Base-by-base conservation (phyloP, 2,797 vertebrate species). In the Paguma larvata region DNA sequence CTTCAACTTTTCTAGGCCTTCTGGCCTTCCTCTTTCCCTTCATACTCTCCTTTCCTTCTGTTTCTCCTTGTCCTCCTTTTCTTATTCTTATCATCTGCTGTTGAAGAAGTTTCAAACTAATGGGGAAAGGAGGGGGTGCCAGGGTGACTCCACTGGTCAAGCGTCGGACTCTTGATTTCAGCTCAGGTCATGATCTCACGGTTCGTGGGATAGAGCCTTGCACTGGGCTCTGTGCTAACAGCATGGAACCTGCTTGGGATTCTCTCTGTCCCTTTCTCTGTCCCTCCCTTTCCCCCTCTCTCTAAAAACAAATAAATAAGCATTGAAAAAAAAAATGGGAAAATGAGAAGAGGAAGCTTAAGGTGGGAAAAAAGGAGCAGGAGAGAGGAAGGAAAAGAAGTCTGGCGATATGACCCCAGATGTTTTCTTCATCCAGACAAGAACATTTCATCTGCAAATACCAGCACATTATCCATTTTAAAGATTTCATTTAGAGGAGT, bases 401-500 rank as follows among this genome's bases (percentile, higher is more conserved):
- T n/a, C 56, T 9, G 34, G 3, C 16, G 16, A 13, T 11, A 15
- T 0, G 6, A n/a, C 0, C 1, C 10, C 73, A 11, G 25, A 2
- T 0, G 8, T 14, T 79, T 77, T 67, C 34, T 75, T 48, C 18
- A 44, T 27, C 21, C 30, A 0, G 0, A 46, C 34, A 65, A 7
- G 25, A 70, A 56, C 62, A 59, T 16, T 65, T 56, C 70, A 62
- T 63, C 65, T 87, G 44, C 85, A 92, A 77, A 92, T 44, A 51
- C 67, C 32, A 48, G 51, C 79, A 56, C 46, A 56, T 53, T 65
- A 38, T 67, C 62, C 73, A 67, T n/a, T 65, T 85, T 67, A 18
- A 85, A 67, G n/a, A 80, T 72, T 91, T 94, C 68, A 32, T 84
- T 90, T 84, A 94, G 63, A 32, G 21, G 13, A 38, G 30, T 77